Conservation (phyloP, 1,140 invertebrate genomes). For the Pygmarrhopalites habei region DNA sequence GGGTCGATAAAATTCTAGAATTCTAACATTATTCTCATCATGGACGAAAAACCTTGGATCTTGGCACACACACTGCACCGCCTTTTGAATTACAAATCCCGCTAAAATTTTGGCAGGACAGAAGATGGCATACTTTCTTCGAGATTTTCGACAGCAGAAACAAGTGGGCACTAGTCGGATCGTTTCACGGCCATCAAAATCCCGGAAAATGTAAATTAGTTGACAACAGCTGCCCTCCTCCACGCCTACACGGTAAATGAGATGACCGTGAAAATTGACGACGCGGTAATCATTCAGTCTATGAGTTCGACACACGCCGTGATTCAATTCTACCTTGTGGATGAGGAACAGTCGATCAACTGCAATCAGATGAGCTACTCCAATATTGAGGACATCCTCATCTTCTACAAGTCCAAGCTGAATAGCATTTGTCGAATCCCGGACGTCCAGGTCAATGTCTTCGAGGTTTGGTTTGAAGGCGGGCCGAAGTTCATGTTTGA, state of each 20-base stretch:
- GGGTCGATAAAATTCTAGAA: not conserved
- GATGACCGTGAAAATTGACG: conserved; percentile 2
- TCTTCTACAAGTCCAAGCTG: not conserved
- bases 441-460: not conserved
- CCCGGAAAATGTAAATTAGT: not conserved
- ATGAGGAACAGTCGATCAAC: not conserved
- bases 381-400: not conserved
- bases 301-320: not conserved
- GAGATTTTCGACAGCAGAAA: not conserved
- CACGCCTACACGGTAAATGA: not conserved
- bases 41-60: not conserved
- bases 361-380: not conserved
- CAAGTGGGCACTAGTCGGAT: not conserved
- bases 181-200: not conserved
- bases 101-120: not conserved
- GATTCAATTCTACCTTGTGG: not conserved
- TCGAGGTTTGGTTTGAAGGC: conserved; percentile 1
- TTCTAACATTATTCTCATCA: not conserved
- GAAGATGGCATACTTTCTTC: not conserved
- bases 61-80: not conserved
- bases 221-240: not conserved
- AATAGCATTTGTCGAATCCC: no score
- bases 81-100: not conserved
- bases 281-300: not conserved
- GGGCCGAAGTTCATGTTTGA: not conserved